Evolutionary conservation across 2,797 vertebrate genomes (phyloP).

Genomic region (Hyperoplus lanceolatus): DNA sequence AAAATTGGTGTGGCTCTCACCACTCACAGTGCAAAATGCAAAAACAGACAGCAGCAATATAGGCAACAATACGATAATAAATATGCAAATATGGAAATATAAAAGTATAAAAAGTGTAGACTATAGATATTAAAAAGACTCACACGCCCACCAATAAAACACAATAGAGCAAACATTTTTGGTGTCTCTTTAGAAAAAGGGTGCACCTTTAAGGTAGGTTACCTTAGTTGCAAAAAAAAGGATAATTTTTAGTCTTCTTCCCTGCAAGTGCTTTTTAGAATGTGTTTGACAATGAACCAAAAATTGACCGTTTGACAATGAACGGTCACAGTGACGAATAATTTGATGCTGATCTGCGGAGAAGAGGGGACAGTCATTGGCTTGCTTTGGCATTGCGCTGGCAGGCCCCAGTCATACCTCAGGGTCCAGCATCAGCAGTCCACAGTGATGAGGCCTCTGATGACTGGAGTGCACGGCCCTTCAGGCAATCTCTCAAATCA

Average conservation of each 20-base stretch:
- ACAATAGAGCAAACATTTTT: too few species aligned
- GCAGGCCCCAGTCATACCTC: conserved; percentile 60
- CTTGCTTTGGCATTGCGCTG: conserved; percentile 62
- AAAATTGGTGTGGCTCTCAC: too few species aligned
- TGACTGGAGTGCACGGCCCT: conserved; percentile 52
- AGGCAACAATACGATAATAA: too few species aligned
- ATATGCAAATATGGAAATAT: too few species aligned
- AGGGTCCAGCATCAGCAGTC: conserved; percentile 53
- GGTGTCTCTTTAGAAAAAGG: neutral
- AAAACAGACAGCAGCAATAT: too few species aligned
- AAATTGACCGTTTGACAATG: too few species aligned
- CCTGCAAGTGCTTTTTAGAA: neutral
- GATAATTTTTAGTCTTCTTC: conserved; percentile 3
- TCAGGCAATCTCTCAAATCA: conserved; percentile 69
- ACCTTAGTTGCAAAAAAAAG: conserved; percentile 4
- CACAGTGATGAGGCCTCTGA: conserved; percentile 63
- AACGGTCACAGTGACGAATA: conserved; percentile 8
- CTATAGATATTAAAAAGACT: too few species aligned
- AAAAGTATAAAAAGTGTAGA: too few species aligned
- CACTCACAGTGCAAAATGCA: too few species aligned
- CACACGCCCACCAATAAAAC: too few species aligned
- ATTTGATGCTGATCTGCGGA: conserved; percentile 37
- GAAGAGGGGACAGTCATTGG: conserved; percentile 41
- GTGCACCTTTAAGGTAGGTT: neutral
- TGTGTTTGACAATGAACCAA: neutral